Percentiles rank a stretch among this genome's conserved stretches.
phyloP scores from a whole-genome alignment of 37 sponge, comb jelly and placozoan genomes.

The Cladorhizidae sp. region DNA sequence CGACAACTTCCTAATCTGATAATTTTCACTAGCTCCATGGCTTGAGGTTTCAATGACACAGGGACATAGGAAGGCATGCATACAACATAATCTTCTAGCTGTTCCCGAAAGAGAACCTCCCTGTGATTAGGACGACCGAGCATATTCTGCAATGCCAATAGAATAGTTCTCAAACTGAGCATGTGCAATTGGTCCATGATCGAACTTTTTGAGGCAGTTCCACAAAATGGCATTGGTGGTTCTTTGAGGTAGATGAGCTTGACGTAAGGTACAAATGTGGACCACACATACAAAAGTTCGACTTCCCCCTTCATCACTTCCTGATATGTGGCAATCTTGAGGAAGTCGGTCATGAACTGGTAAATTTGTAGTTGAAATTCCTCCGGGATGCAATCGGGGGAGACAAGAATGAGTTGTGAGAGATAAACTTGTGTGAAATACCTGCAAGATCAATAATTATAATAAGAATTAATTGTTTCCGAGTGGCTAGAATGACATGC shows the following conservation, averaged over 20 bases:
- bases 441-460: no score
- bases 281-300: conserved; percentile 20
- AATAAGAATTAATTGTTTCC: no score
- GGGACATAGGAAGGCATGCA: conserved; percentile 25
- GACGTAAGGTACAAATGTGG: conserved; percentile 30
- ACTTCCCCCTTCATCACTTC: conserved; percentile 1
- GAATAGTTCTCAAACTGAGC: conserved; percentile 5
- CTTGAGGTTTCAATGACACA: conserved; percentile 3
- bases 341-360: conserved; percentile 13
- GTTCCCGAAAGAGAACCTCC: conserved; percentile 1
- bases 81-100: conserved; percentile 19
- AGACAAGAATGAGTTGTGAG: no score
- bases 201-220: not conserved
- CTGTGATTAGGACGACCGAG: conserved; percentile 9
- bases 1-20: not conserved
- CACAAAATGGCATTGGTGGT: no score
- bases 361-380: no score
- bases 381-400: no score
- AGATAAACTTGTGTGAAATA: no score
- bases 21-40: conserved; percentile 16
- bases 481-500: no score
- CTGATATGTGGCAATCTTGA: not conserved
- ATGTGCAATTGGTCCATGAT: not conserved
- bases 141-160: conserved; percentile 27
- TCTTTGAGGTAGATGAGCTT: conserved; percentile 15